phyloP scores from a whole-genome alignment of 2,113 vertebrate genomes.

The Dipodomys merriami region DNA sequence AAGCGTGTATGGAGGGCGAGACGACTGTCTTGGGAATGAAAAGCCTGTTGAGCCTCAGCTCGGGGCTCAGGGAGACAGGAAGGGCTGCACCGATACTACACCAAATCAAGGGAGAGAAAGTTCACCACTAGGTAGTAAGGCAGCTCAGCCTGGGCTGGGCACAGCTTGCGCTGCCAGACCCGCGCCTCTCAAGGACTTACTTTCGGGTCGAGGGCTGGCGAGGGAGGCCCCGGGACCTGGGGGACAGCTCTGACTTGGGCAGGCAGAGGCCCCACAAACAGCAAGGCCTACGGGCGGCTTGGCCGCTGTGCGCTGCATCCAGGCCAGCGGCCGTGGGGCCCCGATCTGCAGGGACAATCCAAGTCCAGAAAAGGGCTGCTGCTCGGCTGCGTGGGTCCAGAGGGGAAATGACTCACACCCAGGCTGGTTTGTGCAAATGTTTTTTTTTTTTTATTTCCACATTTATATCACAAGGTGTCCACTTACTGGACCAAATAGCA shows the following conservation, averaged over 20 bases:
- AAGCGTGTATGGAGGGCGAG: not conserved
- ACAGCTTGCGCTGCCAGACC: not conserved
- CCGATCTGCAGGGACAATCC: not conserved
- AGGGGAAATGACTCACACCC: conserved; percentile 75
- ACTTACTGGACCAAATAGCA: conserved; percentile 95
- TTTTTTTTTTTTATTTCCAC: conserved; percentile 94
- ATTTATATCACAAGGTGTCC: conserved; percentile 96
- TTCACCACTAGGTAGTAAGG: not conserved
- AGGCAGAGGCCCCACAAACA: not conserved
- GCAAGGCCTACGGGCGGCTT: too few species aligned
- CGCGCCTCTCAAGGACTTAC: too few species aligned
- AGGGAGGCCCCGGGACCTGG: too few species aligned
- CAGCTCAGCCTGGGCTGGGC: not conserved
- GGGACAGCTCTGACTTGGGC: not conserved
- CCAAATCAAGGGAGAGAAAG: not conserved
- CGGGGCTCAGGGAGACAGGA: not conserved
- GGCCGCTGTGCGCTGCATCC: not conserved
- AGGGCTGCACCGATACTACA: not conserved
- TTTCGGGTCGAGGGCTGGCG: too few species aligned
- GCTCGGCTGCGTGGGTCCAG: not conserved
- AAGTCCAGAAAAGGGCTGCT: not conserved
- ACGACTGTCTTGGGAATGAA: not conserved
- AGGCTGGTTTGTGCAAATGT: conserved; percentile 87
- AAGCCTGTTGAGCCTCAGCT: not conserved
- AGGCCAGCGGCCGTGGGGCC: not conserved